Evolutionary conservation across 2,888 invertebrate genomes (phyloP).

Genomic region (Allacma fusca): DNA sequence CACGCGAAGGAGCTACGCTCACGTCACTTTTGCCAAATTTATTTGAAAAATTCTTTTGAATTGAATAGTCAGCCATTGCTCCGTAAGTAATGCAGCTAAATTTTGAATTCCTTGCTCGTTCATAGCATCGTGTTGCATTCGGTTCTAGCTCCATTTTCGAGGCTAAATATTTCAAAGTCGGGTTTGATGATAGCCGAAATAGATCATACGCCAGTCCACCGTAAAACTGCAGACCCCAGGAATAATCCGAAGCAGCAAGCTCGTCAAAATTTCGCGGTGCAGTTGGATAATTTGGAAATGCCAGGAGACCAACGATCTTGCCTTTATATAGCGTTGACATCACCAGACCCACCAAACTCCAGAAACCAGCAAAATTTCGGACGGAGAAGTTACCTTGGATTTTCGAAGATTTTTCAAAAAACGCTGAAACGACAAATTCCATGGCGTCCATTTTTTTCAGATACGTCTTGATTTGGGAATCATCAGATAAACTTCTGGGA

Average conservation of each 20-base stretch:
- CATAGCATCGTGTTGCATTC: no score
- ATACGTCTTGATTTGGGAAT: no score
- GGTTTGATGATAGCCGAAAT: constrained; percentile 3
- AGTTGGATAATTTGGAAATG: not conserved
- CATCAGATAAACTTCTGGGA: no score
- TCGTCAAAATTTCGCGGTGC: not conserved
- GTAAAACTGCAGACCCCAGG: constrained; percentile 20
- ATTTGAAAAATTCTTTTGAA: constrained; percentile 8
- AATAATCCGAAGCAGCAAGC: not conserved
- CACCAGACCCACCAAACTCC: constrained; percentile 2
- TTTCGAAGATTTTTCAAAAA: not conserved
- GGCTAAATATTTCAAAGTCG: no score
- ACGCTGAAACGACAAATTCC: constrained; percentile 14
- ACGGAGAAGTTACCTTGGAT: not conserved
- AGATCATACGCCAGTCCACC: constrained; percentile 17
- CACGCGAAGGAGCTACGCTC: not conserved
- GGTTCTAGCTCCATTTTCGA: no score
- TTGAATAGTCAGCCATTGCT: constrained; percentile 8
- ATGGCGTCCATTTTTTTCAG: not conserved
- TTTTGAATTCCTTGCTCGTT: no score
- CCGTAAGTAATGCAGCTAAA: constrained; percentile 22
- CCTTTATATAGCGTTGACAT: constrained; percentile 3
- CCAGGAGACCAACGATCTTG: not conserved
- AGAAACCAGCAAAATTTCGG: not conserved
- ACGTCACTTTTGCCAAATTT: constrained; percentile 14